A percentile compares a stretch with the other conserved stretches of the same genome.
These are phyloP conservation scores for human DNA, from an alignment of 2,113 vertebrate species.

Conservation along the genomic window GRCh38 chrY:14046001-14046500, in stretches of 20 bases:
- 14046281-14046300: neutral
- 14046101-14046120: rapidly evolving
- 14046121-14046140: neutral
- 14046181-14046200: rapidly evolving
- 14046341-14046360: too few species aligned
- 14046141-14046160: rapidly evolving
- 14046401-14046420: rapidly evolving
- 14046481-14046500: rapidly evolving
- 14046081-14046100: neutral
- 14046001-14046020: rapidly evolving
- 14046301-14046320: neutral
- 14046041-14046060: neutral
- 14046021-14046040: neutral
- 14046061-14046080: rapidly evolving
- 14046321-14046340: too few species aligned
- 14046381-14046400: neutral
- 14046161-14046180: rapidly evolving
- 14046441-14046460: neutral
- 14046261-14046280: neutral
- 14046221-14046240: rapidly evolving
- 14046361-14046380: neutral
- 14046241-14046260: neutral
- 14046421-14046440: neutral
- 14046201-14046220: too few species aligned
- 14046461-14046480: too few species aligned